phyloP scores from a whole-genome alignment of 2,113 vertebrate species.

The Macquaria ambigua region DNA sequence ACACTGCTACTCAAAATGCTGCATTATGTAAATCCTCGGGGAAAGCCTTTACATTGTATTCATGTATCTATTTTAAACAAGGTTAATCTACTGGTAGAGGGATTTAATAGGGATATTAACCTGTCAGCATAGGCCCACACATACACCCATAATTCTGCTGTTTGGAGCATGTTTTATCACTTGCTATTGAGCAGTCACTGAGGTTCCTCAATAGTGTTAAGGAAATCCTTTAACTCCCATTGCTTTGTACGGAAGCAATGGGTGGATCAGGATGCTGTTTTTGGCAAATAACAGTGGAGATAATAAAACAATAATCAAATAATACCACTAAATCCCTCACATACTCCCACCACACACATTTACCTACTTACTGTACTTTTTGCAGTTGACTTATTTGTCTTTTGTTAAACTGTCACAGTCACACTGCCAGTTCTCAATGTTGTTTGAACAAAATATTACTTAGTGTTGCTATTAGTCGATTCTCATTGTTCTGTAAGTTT shows the following conservation, averaged over 20 bases:
- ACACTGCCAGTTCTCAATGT: too few species aligned
- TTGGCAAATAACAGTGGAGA: constrained; percentile 21
- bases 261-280: constrained; percentile 27
- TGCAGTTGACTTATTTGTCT: neutral
- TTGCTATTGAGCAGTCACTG: constrained; percentile 34
- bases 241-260: neutral
- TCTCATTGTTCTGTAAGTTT: neutral
- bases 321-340: constrained; percentile 20
- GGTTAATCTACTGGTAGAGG: constrained; percentile 53
- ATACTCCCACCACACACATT: constrained; percentile 16
- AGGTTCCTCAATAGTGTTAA: constrained; percentile 11
- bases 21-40: constrained; percentile 60
- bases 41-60: constrained; percentile 46
- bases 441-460: too few species aligned
- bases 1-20: constrained; percentile 21
- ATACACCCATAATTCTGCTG: constrained; percentile 34
- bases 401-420: too few species aligned
- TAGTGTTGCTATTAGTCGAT: neutral
- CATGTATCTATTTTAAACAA: constrained; percentile 61
- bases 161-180: constrained; percentile 39
- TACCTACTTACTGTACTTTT: neutral
- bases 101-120: constrained; percentile 70
- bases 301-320: constrained; percentile 43
- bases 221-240: constrained; percentile 34
- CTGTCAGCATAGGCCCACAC: constrained; percentile 44